A percentile compares a stretch with the other conserved stretches of the same genome.
These are phyloP conservation scores for Cottus gobio DNA, from an alignment of 2,113 vertebrate genomes.

Conservation along the genomic window DNA sequence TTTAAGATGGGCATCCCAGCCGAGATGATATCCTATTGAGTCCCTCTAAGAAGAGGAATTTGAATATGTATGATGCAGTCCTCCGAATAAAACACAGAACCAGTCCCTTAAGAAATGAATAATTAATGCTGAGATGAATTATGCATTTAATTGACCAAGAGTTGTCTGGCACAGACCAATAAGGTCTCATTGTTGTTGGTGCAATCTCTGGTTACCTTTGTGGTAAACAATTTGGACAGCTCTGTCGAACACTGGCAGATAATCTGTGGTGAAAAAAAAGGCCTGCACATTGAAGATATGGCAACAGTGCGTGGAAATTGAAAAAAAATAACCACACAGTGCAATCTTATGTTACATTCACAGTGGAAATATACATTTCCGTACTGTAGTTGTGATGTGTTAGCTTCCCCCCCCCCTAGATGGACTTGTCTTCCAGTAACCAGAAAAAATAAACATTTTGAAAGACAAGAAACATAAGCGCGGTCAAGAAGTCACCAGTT, in stretches of 20 bases:
- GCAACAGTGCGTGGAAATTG: not conserved
- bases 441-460: not conserved
- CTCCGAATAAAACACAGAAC: conserved; percentile 69
- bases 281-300: conserved; percentile 39
- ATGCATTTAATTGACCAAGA: conserved; percentile 82
- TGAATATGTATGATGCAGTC: conserved; percentile 76
- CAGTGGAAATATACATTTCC: not conserved
- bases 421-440: not conserved
- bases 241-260: conserved; percentile 37
- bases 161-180: conserved; percentile 78
- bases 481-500: not conserved
- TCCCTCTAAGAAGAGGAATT: conserved; percentile 49
- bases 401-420: not conserved
- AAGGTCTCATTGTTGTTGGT: conserved; percentile 69
- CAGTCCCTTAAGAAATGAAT: conserved; percentile 78
- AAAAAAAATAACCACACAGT: not conserved
- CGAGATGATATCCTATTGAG: conserved; percentile 62
- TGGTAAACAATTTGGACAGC: conserved; percentile 63
- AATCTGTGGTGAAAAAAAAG: conserved; percentile 24
- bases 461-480: not conserved
- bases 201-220: conserved; percentile 75
- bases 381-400: not conserved
- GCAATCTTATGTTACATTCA: not conserved
- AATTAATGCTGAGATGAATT: conserved; percentile 80
- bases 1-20: conserved; percentile 51